Evolutionary conservation across 2,797 vertebrate genomes (phyloP).

Genomic region (Rhinogobio ventralis): DNA sequence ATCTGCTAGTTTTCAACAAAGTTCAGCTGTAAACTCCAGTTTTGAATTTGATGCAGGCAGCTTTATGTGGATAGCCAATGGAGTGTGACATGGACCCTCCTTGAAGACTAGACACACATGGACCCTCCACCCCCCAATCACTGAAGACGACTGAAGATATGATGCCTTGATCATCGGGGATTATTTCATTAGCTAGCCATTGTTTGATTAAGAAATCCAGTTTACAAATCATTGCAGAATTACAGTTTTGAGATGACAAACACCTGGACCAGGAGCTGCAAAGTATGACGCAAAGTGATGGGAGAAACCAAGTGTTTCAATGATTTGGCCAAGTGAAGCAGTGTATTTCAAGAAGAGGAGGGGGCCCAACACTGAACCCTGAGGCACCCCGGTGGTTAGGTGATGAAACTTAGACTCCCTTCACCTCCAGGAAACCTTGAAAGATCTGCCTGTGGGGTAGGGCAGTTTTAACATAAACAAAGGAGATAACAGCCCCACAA

Average conservation of each 20-base stretch:
- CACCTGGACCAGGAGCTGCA: neutral
- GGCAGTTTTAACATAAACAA: conserved; percentile 31
- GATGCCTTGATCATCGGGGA: neutral
- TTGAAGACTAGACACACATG: neutral
- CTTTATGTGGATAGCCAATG: neutral
- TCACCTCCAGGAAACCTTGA: conserved; percentile 33
- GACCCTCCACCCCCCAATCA: neutral
- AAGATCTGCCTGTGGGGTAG: conserved; percentile 25
- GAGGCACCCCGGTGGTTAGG: conserved; percentile 25
- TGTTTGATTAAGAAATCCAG: neutral
- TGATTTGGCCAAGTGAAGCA: neutral
- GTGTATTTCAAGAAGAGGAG: conserved; percentile 1
- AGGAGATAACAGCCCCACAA: neutral
- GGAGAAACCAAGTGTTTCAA: neutral
- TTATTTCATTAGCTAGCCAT: neutral
- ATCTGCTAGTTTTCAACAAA: neutral
- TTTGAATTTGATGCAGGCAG: neutral
- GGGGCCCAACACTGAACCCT: conserved; percentile 9
- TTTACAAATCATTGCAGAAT: neutral
- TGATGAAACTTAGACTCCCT: conserved; percentile 25
- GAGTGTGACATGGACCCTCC: neutral
- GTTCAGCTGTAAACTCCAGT: neutral
- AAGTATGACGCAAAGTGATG: neutral
- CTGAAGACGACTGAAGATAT: neutral
- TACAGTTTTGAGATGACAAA: neutral